These are phyloP conservation scores for Diploscapter pachys DNA, from an alignment of 1,140 invertebrate species.

Conservation along the genomic window DNA sequence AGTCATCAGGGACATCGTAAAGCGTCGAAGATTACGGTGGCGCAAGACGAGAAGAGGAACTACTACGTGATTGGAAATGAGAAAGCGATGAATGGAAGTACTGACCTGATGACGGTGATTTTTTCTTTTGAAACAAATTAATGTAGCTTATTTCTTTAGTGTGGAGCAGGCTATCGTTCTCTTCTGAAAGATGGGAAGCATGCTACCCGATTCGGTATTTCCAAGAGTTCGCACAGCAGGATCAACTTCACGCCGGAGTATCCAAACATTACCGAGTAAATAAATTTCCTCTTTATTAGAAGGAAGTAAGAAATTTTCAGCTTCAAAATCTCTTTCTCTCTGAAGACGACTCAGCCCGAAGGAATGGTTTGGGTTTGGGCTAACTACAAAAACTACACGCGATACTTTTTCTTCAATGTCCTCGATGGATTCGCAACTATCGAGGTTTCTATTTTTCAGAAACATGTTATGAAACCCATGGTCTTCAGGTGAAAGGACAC, in stretches of 20 bases:
- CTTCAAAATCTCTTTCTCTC: conserved; percentile 43
- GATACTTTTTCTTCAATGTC: conserved; percentile 52
- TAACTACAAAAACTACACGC: conserved; percentile 54
- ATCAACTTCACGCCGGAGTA: conserved; percentile 51
- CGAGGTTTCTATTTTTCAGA: neutral
- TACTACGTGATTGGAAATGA: conserved; percentile 15
- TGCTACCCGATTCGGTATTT: conserved; percentile 48
- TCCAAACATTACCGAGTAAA: conserved; percentile 44
- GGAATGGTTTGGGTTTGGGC: conserved; percentile 57
- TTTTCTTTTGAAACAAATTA: neutral
- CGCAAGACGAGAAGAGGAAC: conserved; percentile 13
- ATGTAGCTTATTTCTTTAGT: neutral
- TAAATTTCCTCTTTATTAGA: too few species aligned
- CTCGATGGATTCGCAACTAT: conserved; percentile 43
- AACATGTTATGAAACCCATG: too few species aligned
- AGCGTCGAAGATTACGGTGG: conserved; percentile 12
- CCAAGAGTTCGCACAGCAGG: conserved; percentile 44
- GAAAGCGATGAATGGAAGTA: neutral
- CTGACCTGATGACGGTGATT: neutral
- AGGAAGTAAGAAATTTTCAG: conserved; percentile 24
- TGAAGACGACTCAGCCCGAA: conserved; percentile 41
- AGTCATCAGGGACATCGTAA: conserved; percentile 19
- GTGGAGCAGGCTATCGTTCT: conserved; percentile 11
- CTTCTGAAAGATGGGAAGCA: conserved; percentile 6
- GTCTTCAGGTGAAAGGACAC: conserved; percentile 42